These are phyloP conservation scores for Barbus barbus DNA, from an alignment of 2,113 vertebrate species.

Conservation along the genomic window DNA sequence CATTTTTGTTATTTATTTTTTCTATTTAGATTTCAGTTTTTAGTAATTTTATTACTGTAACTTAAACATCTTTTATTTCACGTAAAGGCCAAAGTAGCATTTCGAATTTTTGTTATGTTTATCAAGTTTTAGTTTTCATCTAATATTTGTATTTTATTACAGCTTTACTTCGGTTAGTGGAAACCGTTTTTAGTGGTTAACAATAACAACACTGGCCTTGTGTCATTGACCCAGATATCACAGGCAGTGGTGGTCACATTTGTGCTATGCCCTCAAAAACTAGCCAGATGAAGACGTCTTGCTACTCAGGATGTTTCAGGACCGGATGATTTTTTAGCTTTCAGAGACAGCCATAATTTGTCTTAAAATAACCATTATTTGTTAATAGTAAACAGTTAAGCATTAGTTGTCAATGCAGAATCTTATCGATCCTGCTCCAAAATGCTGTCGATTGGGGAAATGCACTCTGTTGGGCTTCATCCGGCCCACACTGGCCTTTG, in stretches of 20 bases:
- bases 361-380: background rate
- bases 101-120: background rate
- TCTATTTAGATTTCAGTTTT: background rate
- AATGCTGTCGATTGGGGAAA: background rate
- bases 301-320: background rate
- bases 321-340: background rate
- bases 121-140: background rate
- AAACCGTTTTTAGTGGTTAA: background rate
- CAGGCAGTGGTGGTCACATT: background rate
- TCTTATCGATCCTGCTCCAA: background rate
- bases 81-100: too few species aligned
- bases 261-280: background rate
- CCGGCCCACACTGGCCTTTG: slow-evolving; percentile 13
- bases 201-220: background rate
- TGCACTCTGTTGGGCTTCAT: slow-evolving; percentile 24
- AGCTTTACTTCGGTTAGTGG: background rate
- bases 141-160: background rate
- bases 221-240: background rate
- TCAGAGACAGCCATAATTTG: background rate
- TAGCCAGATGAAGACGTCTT: background rate
- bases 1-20: background rate
- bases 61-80: background rate
- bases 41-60: background rate
- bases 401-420: background rate
- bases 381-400: background rate